Evolutionary conservation across 2,113 vertebrate genomes (phyloP).

Genomic region (Sinocyclocheilus anophthalmus): DNA sequence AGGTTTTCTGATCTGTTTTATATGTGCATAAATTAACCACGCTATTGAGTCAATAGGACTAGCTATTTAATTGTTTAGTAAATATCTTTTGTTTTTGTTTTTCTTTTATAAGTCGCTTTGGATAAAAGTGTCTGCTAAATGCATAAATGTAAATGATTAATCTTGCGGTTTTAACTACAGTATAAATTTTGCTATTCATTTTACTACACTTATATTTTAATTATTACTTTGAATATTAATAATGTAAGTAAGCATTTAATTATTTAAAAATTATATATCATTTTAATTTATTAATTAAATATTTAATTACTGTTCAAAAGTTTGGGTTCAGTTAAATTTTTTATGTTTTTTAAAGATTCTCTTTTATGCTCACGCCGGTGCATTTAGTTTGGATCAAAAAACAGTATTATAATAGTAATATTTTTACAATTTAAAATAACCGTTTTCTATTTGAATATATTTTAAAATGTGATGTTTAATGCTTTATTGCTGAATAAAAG

Average conservation of each 20-base stretch:
- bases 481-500: no score
- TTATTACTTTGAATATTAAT: not conserved
- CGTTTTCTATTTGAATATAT: not conserved
- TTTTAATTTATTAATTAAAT: not conserved
- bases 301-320: not conserved
- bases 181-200: not conserved
- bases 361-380: not conserved
- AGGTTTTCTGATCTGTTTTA: not conserved
- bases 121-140: not conserved
- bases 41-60: not conserved
- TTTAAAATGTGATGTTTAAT: not conserved
- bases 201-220: not conserved
- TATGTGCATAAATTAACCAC: slow-evolving; percentile 6
- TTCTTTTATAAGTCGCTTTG: not conserved
- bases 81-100: not conserved
- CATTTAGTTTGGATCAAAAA: not conserved
- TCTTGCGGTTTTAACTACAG: not conserved
- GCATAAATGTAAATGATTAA: not conserved
- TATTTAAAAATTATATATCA: not conserved
- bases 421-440: not conserved
- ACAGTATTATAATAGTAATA: not conserved
- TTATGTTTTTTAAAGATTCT: not conserved
- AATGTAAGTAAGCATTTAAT: not conserved
- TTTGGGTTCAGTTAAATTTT: not conserved
- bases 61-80: not conserved